A percentile compares a stretch with the other conserved stretches of the same genome.
Evolutionary conservation across 2,113 vertebrate genomes (phyloP).

Genomic region (Bostrychus sinensis): DNA sequence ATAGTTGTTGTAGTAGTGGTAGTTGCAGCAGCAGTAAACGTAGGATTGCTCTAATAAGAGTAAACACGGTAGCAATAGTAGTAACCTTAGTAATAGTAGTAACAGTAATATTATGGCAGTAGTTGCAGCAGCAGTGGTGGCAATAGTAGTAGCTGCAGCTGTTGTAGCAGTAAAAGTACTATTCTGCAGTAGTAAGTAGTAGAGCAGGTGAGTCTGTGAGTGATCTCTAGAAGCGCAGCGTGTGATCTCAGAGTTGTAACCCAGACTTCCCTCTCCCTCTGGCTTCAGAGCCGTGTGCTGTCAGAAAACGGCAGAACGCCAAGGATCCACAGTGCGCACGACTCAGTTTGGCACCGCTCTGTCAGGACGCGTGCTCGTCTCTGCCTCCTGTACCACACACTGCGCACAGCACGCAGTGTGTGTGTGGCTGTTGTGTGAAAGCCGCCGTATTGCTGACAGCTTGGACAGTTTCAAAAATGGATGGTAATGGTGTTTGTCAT

Average conservation of each 20-base stretch:
- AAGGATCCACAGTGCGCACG: neutral
- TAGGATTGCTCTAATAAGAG: too few relatives aligned
- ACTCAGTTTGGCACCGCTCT: slow-evolving; percentile 4
- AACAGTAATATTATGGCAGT: too few relatives aligned
- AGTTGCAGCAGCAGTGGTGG: too few relatives aligned
- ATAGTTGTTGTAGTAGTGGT: too few relatives aligned
- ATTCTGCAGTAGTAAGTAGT: neutral
- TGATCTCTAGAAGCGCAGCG: neutral
- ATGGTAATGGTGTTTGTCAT: neutral
- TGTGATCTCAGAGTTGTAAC: neutral
- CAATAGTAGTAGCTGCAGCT: too few relatives aligned
- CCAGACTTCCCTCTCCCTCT: neutral
- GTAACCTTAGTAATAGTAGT: too few relatives aligned
- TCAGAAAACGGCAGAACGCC: neutral
- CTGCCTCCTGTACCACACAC: slow-evolving; percentile 1
- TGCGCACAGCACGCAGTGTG: neutral
- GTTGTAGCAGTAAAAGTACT: too few relatives aligned
- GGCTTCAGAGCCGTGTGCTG: neutral
- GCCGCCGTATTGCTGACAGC: neutral
- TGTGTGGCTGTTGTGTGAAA: neutral
- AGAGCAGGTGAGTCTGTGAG: neutral
- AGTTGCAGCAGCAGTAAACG: too few relatives aligned
- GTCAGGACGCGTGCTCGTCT: slow-evolving; percentile 4
- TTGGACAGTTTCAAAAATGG: neutral
- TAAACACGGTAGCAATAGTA: too few relatives aligned